These are phyloP conservation scores for Heliconius cydno DNA, from an alignment of 2,888 invertebrate species.

Conservation along the genomic window DNA sequence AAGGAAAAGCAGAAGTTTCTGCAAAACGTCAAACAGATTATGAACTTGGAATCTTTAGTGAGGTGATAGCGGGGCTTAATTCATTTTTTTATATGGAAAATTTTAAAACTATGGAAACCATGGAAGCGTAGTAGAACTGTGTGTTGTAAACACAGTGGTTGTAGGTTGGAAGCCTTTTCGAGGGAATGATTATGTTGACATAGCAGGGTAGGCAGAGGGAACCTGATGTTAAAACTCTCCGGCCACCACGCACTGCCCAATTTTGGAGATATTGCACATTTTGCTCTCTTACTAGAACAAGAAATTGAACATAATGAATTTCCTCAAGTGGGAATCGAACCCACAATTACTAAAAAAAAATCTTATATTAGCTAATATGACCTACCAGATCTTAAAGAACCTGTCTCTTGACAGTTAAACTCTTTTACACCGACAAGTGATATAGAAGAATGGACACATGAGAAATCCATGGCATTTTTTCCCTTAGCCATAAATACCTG, in stretches of 20 bases:
- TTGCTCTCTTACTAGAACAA: too few species aligned
- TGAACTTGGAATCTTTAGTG: slow-evolving; percentile 25
- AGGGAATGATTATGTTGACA: too few species aligned
- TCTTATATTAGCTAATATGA: not conserved
- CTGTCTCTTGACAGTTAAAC: not conserved
- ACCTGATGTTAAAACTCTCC: too few species aligned
- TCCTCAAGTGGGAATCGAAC: too few species aligned
- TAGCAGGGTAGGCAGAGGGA: too few species aligned
- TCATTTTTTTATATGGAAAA: not conserved
- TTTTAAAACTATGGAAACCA: not conserved
- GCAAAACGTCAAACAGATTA: slow-evolving; percentile 26
- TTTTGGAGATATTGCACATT: too few species aligned
- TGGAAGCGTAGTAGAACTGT: not conserved
- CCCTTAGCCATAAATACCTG: slow-evolving; percentile 32
- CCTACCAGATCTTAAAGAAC: not conserved
- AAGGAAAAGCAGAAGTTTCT: slow-evolving; percentile 30
- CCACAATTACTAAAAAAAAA: not conserved
- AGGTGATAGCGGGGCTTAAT: slow-evolving; percentile 10
- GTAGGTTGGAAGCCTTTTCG: too few species aligned
- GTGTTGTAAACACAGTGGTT: not conserved
- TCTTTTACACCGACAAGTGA: slow-evolving; percentile 7
- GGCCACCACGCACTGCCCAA: too few species aligned
- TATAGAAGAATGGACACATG: slow-evolving; percentile 43
- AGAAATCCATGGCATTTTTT: slow-evolving; percentile 41
- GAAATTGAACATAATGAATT: too few species aligned